Percentiles rank a stretch among this genome's conserved stretches.
Evolutionary conservation across 2,113 vertebrate species (phyloP).

Genomic region (Bubalus kerabau): DNA sequence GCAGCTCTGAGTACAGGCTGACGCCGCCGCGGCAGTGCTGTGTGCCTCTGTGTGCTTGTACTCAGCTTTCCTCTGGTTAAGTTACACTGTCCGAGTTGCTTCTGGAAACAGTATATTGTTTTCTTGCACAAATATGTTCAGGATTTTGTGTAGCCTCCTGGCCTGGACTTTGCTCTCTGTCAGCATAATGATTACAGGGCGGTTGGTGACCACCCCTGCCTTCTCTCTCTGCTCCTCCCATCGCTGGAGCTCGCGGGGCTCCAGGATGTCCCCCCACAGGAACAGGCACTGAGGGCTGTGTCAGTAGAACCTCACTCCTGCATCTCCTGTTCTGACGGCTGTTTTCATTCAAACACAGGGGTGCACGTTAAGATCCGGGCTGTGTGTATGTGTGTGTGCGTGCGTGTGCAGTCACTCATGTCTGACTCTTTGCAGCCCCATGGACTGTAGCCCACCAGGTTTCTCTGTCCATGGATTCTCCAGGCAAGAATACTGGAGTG

Average conservation of each 20-base stretch:
- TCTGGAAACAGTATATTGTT: not conserved
- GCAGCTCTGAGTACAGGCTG: not conserved
- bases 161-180: not conserved
- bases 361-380: not conserved
- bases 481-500: not conserved
- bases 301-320: not conserved
- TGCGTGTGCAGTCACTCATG: not conserved
- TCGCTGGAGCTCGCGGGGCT: not conserved
- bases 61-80: not conserved
- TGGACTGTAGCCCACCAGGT: not conserved
- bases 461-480: not conserved
- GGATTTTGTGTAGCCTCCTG: not conserved
- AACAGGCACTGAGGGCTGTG: too few relatives aligned
- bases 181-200: not conserved
- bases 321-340: not conserved
- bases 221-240: not conserved
- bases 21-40: too few relatives aligned
- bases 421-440: not conserved
- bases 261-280: not conserved
- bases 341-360: not conserved
- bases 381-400: too few relatives aligned
- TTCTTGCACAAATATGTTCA: not conserved
- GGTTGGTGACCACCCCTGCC: not conserved
- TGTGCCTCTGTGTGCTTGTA: not conserved
- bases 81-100: not conserved